phyloP scores from a whole-genome alignment of 2,888 invertebrate genomes.

The Ophioninae sp. region DNA sequence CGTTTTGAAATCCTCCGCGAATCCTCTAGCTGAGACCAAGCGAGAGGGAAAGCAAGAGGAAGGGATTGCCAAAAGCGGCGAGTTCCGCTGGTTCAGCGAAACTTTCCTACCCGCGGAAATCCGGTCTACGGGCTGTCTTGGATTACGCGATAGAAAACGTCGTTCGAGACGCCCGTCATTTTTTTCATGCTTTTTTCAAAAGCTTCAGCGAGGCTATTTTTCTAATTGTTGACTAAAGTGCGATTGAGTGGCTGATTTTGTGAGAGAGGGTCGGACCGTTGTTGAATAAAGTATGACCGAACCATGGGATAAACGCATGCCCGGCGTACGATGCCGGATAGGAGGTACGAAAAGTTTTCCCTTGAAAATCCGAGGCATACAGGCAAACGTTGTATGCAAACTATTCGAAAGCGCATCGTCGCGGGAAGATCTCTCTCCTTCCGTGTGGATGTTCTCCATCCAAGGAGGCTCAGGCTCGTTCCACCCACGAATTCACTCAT shows the following conservation, averaged over 20 bases:
- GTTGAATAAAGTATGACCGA: no score
- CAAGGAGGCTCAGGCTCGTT: slow-evolving; percentile 31
- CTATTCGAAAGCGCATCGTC: slow-evolving; percentile 51
- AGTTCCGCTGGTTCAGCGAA: slow-evolving; percentile 25
- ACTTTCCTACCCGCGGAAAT: not conserved
- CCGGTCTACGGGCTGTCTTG: not conserved
- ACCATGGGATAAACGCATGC: not conserved
- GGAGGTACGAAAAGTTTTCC: slow-evolving; percentile 52
- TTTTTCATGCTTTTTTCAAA: no score
- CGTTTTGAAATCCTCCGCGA: slow-evolving; percentile 64
- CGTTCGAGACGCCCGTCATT: no score
- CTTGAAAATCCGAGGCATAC: slow-evolving; percentile 36
- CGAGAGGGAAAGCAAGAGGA: not conserved
- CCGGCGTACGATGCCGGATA: slow-evolving; percentile 2
- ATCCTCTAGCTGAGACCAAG: slow-evolving; percentile 26
- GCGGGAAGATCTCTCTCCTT: slow-evolving; percentile 39
- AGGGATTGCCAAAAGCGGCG: slow-evolving; percentile 13
- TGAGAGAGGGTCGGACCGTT: no score
- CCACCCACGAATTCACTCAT: slow-evolving; percentile 55
- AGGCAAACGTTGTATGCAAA: slow-evolving; percentile 55
- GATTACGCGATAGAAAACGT: not conserved
- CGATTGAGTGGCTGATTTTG: no score
- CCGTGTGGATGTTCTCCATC: slow-evolving; percentile 7
- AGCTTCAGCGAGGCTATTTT: no score
- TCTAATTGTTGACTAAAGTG: no score